Evolutionary conservation across 2,797 vertebrate genomes (phyloP), one percentile per base, ranked within the genome.

Genomic region (Setipinna tenuifilis): DNA sequence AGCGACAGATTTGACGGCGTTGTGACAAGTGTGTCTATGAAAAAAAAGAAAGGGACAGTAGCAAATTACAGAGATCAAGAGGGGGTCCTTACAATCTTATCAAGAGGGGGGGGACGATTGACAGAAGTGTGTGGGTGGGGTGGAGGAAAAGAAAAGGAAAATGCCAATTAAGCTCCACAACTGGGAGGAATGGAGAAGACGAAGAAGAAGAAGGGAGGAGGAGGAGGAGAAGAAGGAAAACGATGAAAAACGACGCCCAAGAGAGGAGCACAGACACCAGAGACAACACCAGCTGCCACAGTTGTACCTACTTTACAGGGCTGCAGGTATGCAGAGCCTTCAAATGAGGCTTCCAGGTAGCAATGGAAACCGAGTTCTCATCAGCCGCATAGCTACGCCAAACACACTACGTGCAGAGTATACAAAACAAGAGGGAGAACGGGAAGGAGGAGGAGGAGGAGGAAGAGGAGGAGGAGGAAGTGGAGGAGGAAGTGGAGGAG

Each of bases 341-440:
- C 97, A 99, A 96, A 95, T 99, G 97, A 93, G 98, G 98, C 96
- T 99, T 99, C 98, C 98, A 99, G 96, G 98, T 99, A 95, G 98
- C 98, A 96, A 99, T 96, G 97, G 98, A 99, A 97, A 99, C 97
- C 90, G 98, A 99, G 96, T 99, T 98, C 97, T 98, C 98, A 96
- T 99, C 98, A 96, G 98, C 98, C 90, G 98, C 97, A 93, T 99
- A 99, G 96, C 98, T 99, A 95, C 98, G 98, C 98, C 98, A 99
- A 94, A 99, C 98, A 94, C 98, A 99, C 98, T 99, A 92, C 92
- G 90, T 92, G 92, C 92, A 92, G 93, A 92, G 94, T 95, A 94
- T 94, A 94, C 92, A 94, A 87, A 94, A 94, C 71, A 78, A 44
- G 19, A 44, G 35, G 71, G 35, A 21, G 35, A 78, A 94, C 91